Percentiles rank a stretch among this genome's conserved stretches.
phyloP scores from a whole-genome alignment of 2,113 vertebrate species.

The Macrotus californicus region DNA sequence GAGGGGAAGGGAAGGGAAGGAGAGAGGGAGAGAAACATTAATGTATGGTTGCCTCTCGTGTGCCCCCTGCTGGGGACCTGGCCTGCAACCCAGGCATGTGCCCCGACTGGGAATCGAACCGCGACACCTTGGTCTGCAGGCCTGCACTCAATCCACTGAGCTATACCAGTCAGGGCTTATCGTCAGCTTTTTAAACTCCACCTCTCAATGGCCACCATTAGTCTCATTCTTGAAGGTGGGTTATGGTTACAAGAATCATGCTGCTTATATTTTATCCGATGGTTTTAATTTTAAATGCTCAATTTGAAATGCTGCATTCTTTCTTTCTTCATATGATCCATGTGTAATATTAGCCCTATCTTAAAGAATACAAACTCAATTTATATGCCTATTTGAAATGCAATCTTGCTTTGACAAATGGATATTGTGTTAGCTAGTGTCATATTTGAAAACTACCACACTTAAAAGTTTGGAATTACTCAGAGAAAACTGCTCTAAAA shows the following conservation, averaged over 20 bases:
- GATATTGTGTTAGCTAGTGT: neutral
- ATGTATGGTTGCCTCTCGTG: too few species aligned
- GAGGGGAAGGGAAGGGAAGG: too few species aligned
- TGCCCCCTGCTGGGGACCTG: too few species aligned
- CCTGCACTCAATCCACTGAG: too few species aligned
- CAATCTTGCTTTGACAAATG: neutral
- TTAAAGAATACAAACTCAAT: neutral
- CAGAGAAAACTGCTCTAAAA: constrained; percentile 46
- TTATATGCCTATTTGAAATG: neutral
- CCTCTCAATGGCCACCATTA: neutral
- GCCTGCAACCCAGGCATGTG: too few species aligned
- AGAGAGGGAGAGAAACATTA: too few species aligned
- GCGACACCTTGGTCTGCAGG: too few species aligned
- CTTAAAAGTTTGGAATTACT: constrained; percentile 31
- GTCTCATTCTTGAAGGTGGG: neutral
- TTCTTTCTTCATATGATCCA: neutral
- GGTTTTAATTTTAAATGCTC: neutral
- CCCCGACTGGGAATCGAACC: too few species aligned
- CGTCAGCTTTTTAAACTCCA: neutral
- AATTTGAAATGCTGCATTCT: neutral
- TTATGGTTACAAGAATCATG: neutral
- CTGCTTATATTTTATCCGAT: neutral
- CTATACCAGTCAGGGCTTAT: too few species aligned
- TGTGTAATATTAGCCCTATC: neutral
- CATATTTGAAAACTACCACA: neutral